Base-by-base conservation (phyloP, 2,888 invertebrate genomes). In the Platypus cylindrus region DNA sequence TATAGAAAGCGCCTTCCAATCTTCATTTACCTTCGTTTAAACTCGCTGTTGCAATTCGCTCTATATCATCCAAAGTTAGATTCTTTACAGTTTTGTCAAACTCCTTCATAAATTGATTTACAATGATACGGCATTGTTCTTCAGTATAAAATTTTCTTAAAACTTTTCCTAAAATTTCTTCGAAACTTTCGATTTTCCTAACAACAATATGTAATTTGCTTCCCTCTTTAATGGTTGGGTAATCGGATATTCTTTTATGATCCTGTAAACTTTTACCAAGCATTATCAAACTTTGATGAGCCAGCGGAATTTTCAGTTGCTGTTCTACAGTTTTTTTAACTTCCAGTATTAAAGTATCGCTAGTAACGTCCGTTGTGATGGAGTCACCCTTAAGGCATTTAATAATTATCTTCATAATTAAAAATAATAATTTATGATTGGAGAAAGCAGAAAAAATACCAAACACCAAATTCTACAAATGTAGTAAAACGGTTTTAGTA, bases 351-450 rank as follows among this genome's bases (percentile, higher is more conserved):
- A 70, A 71, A 14, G 72, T 71, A 3, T 62, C 59, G 41, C 71
- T 67, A 30, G 63, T 56, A 17, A 80, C 80, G 49, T 78, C 75
- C 39, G 80, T 60, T 34, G 64, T 63, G 54, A 74, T 76, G 60
- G 78, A 78, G 36, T 73, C 73, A 23, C 82, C 82, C 59, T 77
- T 74, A 24, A 83, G 60, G 50, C 78, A 73, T 65, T 82, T 83
- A 33, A 83, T 70, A 48, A 65, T 71, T 43, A 83, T 63, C 65
- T 78, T 75, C 82, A 83, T 82, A 52, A 41, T 49, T 5, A 23
- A 14, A 17, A 16, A 30, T 5, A 17, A 30, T n/a, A n/a, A n/a
- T n/a, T n/a, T n/a, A 20, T 8, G 7, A 8, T 20, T 20, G 9
- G 9, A 20, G 9, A 20, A 20, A 20, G 7, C 22, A 20, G 22